Percentiles rank a stretch among this genome's conserved stretches.
These are phyloP conservation scores for Chaetura pelagica DNA, from an alignment of 2,113 vertebrate species.

Conservation along the genomic window DNA sequence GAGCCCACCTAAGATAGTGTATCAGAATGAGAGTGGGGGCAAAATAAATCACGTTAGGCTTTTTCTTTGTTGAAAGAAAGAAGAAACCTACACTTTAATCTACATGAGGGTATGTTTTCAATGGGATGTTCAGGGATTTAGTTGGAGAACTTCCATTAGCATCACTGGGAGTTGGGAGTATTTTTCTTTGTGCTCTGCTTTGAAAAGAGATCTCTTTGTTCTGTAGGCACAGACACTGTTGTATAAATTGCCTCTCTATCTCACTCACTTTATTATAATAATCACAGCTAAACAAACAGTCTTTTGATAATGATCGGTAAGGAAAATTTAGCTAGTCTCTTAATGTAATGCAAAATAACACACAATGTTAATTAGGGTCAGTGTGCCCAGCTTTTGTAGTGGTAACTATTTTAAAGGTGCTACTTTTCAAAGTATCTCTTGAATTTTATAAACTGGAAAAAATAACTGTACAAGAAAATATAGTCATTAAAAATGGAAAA, in stretches of 20 bases:
- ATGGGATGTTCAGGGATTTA: neutral
- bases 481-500: neutral
- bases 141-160: slow-evolving; percentile 12
- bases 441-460: neutral
- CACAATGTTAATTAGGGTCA: neutral
- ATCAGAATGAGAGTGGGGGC: neutral
- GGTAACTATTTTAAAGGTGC: neutral
- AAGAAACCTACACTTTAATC: neutral
- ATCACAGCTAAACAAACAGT: neutral
- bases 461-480: neutral
- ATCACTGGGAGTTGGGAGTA: neutral
- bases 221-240: neutral
- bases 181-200: neutral
- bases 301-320: neutral
- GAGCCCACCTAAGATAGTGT: neutral
- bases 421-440: neutral
- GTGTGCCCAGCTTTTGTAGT: neutral
- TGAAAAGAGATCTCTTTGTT: slow-evolving; percentile 1
- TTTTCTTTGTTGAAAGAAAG: neutral
- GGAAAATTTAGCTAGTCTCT: neutral
- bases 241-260: neutral
- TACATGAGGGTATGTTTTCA: neutral
- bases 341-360: neutral
- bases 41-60: neutral
- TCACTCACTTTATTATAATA: neutral